phyloP scores from a whole-genome alignment of 2,797 vertebrate species.

The Basileuterus tristriatus region DNA sequence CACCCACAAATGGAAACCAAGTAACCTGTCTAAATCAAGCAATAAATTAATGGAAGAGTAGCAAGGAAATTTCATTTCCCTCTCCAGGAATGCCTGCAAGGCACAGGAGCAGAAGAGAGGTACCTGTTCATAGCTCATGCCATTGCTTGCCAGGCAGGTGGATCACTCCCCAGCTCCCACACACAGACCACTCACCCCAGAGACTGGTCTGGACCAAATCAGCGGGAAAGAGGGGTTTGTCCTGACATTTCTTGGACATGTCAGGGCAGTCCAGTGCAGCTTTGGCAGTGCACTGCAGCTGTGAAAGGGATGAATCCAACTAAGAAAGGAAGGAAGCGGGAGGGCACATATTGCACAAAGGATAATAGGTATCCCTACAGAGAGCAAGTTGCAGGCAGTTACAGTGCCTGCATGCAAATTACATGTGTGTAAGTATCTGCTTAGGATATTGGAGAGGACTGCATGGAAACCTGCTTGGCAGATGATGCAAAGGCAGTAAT shows the following conservation, averaged over 20 bases:
- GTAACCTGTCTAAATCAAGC: neutral
- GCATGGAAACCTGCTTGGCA: neutral
- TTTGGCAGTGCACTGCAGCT: neutral
- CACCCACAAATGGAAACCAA: neutral
- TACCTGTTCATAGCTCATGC: neutral
- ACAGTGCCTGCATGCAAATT: neutral
- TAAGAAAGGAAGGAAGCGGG: neutral
- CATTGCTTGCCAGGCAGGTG: neutral
- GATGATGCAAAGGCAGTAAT: neutral
- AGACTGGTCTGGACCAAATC: neutral
- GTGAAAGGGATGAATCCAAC: neutral
- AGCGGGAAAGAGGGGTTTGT: neutral
- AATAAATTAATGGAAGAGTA: neutral
- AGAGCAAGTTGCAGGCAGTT: neutral
- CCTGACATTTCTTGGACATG: neutral
- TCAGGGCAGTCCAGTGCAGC: neutral
- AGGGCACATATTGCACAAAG: neutral
- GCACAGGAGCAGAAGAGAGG: rapidly evolving
- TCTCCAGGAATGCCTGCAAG: neutral
- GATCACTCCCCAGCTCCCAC: neutral
- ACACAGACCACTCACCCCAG: neutral
- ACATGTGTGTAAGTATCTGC: neutral
- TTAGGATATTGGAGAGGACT: neutral
- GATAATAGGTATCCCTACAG: neutral
- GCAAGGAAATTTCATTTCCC: neutral